Evolutionary conservation across 2,113 vertebrate species (phyloP).

Genomic region (Thomomys bottae): DNA sequence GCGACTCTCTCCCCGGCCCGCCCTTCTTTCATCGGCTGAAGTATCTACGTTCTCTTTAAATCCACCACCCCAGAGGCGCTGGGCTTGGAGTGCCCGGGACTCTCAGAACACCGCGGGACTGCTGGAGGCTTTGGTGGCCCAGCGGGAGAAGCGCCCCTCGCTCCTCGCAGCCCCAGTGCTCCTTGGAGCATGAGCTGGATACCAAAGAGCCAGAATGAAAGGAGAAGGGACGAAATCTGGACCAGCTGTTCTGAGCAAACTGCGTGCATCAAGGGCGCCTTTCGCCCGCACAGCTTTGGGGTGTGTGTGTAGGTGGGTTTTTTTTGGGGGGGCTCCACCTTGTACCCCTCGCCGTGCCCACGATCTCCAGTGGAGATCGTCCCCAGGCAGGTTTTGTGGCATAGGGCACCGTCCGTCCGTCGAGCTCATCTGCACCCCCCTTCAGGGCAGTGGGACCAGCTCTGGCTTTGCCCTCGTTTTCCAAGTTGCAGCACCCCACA

Average conservation of each 20-base stretch:
- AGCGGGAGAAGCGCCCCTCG: background rate
- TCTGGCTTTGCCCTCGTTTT: slow-evolving; percentile 27
- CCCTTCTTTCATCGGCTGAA: background rate
- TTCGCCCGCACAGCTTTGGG: slow-evolving; percentile 3
- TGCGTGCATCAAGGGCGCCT: slow-evolving; percentile 5
- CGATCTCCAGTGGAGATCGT: background rate
- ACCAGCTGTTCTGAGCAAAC: slow-evolving; percentile 26
- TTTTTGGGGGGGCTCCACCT: background rate
- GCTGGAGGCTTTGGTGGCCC: background rate
- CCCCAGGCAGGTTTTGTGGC: background rate
- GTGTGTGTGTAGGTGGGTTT: too few species aligned
- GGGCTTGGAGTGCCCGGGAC: slow-evolving; percentile 11
- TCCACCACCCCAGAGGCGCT: background rate
- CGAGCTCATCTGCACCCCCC: background rate
- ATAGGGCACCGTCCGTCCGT: slow-evolving; percentile 20
- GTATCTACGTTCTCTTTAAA: background rate
- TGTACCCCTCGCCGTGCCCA: background rate
- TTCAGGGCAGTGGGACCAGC: background rate
- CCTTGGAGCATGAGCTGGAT: background rate
- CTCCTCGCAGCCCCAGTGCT: background rate
- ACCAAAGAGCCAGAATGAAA: background rate
- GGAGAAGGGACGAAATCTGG: background rate
- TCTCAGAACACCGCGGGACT: slow-evolving; percentile 17
- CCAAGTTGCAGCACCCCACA: slow-evolving; percentile 55
- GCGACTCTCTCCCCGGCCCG: background rate